Percentiles rank a stretch among this genome's conserved stretches.
These are phyloP conservation scores for Babylonia areolata DNA, from an alignment of 1,140 invertebrate genomes.

Conservation along the genomic window DNA sequence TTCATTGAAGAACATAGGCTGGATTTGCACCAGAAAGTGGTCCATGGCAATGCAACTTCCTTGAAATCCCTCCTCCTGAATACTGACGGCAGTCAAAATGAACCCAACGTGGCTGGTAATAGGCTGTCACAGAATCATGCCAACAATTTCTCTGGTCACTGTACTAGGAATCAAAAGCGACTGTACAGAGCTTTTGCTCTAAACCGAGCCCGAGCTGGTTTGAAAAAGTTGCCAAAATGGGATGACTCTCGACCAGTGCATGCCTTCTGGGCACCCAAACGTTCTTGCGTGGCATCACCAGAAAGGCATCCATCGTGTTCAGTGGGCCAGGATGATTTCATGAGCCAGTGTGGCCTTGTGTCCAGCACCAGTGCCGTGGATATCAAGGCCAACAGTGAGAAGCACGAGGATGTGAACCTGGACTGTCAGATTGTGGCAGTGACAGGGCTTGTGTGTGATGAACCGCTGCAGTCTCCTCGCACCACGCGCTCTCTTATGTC, in stretches of 20 bases:
- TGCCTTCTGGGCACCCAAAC: neutral
- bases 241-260: neutral
- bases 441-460: slow-evolving; percentile 35
- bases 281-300: neutral
- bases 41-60: neutral
- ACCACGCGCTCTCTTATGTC: slow-evolving; percentile 62
- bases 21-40: neutral
- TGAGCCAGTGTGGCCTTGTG: slow-evolving; percentile 32
- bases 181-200: neutral
- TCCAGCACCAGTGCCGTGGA: slow-evolving; percentile 38
- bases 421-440: slow-evolving; percentile 66
- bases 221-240: neutral
- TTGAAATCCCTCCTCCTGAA: too few relatives aligned
- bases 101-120: neutral
- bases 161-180: neutral
- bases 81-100: neutral
- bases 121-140: neutral
- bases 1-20: neutral
- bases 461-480: slow-evolving; percentile 14
- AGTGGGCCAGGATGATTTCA: slow-evolving; percentile 36
- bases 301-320: neutral
- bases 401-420: slow-evolving; percentile 53
- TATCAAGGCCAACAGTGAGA: slow-evolving; percentile 41
- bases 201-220: neutral
- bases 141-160: slow-evolving; percentile 16